Conservation (phyloP, 1,140 invertebrate species). For the Brachionus rotundiformis region DNA sequence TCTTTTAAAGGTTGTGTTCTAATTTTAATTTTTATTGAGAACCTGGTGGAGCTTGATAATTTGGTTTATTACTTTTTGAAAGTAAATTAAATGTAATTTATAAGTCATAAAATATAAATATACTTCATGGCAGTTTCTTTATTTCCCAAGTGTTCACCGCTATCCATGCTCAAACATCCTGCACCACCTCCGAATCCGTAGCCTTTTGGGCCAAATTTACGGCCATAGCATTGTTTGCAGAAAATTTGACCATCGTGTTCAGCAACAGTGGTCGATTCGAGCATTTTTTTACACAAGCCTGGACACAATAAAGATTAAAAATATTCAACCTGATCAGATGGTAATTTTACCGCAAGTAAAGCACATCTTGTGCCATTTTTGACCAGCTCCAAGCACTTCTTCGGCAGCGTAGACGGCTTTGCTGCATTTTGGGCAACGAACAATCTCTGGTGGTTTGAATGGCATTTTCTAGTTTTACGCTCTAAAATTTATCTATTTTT, state of each 20-base stretch:
- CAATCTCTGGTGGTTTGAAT: slow-evolving; percentile 44
- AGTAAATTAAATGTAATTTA: not conserved
- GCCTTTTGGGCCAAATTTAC: slow-evolving; percentile 88
- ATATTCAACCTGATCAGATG: not conserved
- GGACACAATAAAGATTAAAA: not conserved
- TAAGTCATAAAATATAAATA: not conserved
- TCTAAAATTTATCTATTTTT: not conserved
- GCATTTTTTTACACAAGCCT: slow-evolving; percentile 78
- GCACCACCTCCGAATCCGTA: slow-evolving; percentile 96
- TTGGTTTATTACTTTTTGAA: slow-evolving; percentile 22
- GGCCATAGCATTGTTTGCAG: slow-evolving; percentile 87
- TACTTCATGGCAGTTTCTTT: not conserved
- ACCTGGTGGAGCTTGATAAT: slow-evolving; percentile 25
- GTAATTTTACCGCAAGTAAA: slow-evolving; percentile 88
- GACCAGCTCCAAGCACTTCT: slow-evolving; percentile 90
- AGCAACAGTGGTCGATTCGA: slow-evolving; percentile 86
- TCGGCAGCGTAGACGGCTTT: slow-evolving; percentile 98
- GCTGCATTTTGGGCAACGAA: slow-evolving; percentile 86
- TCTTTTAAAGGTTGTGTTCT: not conserved
- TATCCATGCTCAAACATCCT: slow-evolving; percentile 88
- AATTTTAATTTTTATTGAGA: slow-evolving; percentile 34
- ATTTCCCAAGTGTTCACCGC: slow-evolving; percentile 61
- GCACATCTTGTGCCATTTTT: slow-evolving; percentile 98
- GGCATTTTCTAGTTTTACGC: slow-evolving; percentile 8
- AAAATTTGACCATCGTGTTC: slow-evolving; percentile 92